Conservation (phyloP, 2,797 vertebrate species). For the Phataginus tetradactyla region DNA sequence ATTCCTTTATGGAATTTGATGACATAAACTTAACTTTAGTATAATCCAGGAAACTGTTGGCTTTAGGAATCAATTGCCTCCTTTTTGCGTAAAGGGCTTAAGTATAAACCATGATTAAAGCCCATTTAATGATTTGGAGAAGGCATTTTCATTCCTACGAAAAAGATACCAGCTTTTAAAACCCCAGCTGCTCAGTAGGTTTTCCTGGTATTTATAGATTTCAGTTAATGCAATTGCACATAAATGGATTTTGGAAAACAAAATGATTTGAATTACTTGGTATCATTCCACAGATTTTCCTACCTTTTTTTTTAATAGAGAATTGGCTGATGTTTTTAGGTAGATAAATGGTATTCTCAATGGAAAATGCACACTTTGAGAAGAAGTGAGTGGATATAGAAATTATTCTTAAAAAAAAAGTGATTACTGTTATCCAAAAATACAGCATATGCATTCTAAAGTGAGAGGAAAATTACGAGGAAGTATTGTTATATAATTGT, state of each 20-base stretch:
- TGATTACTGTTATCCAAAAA: not conserved
- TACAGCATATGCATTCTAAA: not conserved
- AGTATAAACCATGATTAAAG: not conserved
- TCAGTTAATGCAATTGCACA: not conserved
- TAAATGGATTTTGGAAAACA: not conserved
- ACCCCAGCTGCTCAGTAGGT: not conserved
- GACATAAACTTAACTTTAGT: not conserved
- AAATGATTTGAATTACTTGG: not conserved
- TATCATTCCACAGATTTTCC: not conserved
- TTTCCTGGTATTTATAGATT: not conserved
- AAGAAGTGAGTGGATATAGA: not conserved
- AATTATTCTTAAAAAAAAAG: not conserved
- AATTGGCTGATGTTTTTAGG: not conserved
- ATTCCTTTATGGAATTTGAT: not conserved
- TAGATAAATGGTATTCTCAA: not conserved
- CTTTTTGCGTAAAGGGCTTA: not conserved
- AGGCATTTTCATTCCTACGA: not conserved
- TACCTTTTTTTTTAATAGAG: not conserved
- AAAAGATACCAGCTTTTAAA: not conserved
- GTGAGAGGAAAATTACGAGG: not conserved
- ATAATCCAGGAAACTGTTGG: not conserved
- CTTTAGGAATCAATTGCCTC: not conserved
- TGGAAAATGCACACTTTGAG: not conserved
- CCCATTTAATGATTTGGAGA: not conserved
- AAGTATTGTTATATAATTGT: not conserved